Conservation (phyloP, 2,888 invertebrate species). For the Deilephila porcellus region DNA sequence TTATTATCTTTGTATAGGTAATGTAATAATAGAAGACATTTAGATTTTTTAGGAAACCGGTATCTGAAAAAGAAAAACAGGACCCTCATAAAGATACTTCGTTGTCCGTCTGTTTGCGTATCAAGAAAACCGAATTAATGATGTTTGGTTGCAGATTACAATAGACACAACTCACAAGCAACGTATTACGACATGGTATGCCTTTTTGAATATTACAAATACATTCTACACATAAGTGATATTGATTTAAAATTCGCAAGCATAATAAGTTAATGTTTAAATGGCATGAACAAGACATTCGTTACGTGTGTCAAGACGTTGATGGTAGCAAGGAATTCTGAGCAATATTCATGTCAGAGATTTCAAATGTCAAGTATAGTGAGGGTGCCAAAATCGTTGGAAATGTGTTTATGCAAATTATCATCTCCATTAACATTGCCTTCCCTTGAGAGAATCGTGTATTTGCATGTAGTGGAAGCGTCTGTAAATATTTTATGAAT, state of each 20-base stretch:
- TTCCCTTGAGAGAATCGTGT: constrained; percentile 55
- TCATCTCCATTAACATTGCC: constrained; percentile 75
- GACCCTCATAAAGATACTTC: too few relatives aligned
- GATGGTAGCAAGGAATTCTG: constrained; percentile 55
- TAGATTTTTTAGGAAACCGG: too few relatives aligned
- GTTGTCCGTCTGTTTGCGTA: too few relatives aligned
- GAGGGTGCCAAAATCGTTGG: constrained; percentile 78
- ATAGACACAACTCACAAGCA: too few relatives aligned
- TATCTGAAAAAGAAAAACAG: too few relatives aligned
- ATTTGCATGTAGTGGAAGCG: constrained; percentile 46
- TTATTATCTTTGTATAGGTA: too few relatives aligned
- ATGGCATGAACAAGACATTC: constrained; percentile 55
- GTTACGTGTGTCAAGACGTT: constrained; percentile 54
- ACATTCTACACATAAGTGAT: neutral
- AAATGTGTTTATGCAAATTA: constrained; percentile 83
- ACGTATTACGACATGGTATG: neutral
- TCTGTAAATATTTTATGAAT: constrained; percentile 29
- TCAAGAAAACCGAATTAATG: too few relatives aligned
- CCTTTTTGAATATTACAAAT: neutral
- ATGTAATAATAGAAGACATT: too few relatives aligned
- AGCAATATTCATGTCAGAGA: constrained; percentile 70
- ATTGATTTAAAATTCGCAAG: constrained; percentile 23
- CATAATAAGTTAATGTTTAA: constrained; percentile 50
- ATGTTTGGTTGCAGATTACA: too few relatives aligned
- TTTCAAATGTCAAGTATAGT: constrained; percentile 74